Evolutionary conservation across 2,797 vertebrate species (phyloP), one percentile per base, ranked within the genome.

Genomic region (Ctenopoma kingsleyae): DNA sequence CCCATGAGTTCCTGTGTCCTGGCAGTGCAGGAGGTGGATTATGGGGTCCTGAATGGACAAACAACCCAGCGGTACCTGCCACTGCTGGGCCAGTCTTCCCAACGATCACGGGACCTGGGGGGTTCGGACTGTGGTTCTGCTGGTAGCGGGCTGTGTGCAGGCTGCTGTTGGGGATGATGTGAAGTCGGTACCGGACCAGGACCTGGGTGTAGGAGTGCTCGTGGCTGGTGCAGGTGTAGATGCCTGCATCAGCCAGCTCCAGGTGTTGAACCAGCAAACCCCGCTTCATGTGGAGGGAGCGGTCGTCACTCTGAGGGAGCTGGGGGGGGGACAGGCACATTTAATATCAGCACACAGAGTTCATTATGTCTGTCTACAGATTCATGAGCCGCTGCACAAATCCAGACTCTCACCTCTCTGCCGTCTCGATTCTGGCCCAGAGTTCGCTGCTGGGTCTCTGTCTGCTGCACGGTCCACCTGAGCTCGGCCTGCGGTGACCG

Each of bases 261-360:
- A 96, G 79, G 50, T 55, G 93, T 16, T 93, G 95, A 49, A 97
- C 76, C 80, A 97, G 91, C 81, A 96, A 67, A 10, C 96, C 96
- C 2, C 91, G 92, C 55, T 92, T 91, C 87, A 94, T 87, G 70
- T 87, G 73, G 0, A 92, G 71, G 44, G 87, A 70, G 44, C 49
- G 94, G 0, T 67, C 86, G 0, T 89, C 89, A 0, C 15, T 64
- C 43, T 65, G 85, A 41, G 86, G 80, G 17, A 93, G 68, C 95
- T 95, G 86, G 15, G 61, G n/a, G 17, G 48, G 16, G 15, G 8
- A 27, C 25, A 27, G 3, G 25, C 25, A 27, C 25, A 27, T 27
- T 27, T 27, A 27, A 27, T 27, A 27, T 27, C 3, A 19, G 8
- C 8, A 19, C 17, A 10, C 3, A 13, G 8, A 5, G 4, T 27